Evolutionary conservation across 2,888 invertebrate species (phyloP).

Genomic region (Hetaerina titia): DNA sequence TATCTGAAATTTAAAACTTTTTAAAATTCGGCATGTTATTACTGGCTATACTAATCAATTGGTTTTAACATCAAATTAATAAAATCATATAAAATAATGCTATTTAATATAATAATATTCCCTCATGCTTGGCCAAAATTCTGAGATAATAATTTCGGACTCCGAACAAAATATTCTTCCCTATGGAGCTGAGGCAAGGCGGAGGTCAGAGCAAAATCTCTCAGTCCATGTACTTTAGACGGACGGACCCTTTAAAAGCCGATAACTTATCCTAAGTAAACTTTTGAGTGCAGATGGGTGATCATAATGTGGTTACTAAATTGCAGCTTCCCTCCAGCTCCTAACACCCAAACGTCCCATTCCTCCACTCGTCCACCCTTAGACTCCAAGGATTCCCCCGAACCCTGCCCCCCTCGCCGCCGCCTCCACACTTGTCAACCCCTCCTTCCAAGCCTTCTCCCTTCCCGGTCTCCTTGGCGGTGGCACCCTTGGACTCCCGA

Average conservation of each 20-base stretch:
- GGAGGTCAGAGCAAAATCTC: neutral
- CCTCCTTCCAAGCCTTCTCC: neutral
- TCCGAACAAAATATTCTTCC: no score
- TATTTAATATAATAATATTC: no score
- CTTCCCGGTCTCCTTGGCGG: neutral
- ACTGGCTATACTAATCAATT: no score
- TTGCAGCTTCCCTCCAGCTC: neutral
- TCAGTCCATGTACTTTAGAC: neutral
- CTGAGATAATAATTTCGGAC: no score
- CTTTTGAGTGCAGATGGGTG: slow-evolving; percentile 25
- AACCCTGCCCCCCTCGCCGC: neutral
- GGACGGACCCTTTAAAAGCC: slow-evolving; percentile 21
- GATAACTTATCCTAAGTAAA: slow-evolving; percentile 52
- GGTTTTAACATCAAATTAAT: no score
- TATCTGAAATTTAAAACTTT: no score
- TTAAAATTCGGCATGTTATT: no score
- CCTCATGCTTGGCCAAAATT: no score
- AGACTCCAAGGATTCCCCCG: no score
- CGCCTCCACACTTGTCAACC: neutral
- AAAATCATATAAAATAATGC: no score
- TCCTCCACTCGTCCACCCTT: neutral
- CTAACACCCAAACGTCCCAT: neutral
- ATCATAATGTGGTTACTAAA: slow-evolving; percentile 54
- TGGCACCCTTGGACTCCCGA: slow-evolving; percentile 27
- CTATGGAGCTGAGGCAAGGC: neutral